A percentile compares a stretch with the other conserved stretches of the same genome.
These are phyloP conservation scores for Cossypha dichroa DNA, from an alignment of 2,797 vertebrate genomes.

Conservation along the genomic window DNA sequence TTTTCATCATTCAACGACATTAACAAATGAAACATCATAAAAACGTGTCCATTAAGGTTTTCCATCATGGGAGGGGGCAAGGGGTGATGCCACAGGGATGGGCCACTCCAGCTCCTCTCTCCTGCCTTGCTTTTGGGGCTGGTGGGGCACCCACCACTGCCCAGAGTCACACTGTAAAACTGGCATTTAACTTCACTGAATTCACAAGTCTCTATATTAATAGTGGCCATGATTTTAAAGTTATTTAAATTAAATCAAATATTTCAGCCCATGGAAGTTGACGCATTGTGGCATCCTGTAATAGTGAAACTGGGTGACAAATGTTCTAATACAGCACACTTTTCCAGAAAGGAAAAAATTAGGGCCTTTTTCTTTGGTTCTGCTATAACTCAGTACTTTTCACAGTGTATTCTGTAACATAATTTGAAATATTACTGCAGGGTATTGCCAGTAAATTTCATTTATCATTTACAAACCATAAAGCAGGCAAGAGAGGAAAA, in stretches of 20 bases:
- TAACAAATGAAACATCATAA: constrained; percentile 46
- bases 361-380: neutral
- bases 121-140: neutral
- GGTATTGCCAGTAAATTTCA: constrained; percentile 23
- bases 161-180: neutral
- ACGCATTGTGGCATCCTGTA: neutral
- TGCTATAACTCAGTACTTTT: constrained; percentile 2
- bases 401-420: neutral
- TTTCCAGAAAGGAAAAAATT: neutral
- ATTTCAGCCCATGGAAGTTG: neutral
- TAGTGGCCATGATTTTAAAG: neutral
- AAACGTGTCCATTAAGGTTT: constrained; percentile 64
- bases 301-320: neutral
- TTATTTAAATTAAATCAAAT: neutral
- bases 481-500: neutral
- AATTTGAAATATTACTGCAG: constrained; percentile 41
- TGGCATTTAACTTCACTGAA: neutral
- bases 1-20: neutral
- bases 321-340: neutral
- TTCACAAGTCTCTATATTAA: neutral
- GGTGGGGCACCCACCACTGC: neutral
- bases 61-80: neutral
- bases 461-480: constrained; percentile 57
- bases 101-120: neutral
- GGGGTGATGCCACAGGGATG: neutral